A percentile compares a stretch with the other conserved stretches of the same genome.
These are phyloP conservation scores for Temnothorax ravouxi DNA, from an alignment of 2,888 invertebrate species.

Conservation along the genomic window DNA sequence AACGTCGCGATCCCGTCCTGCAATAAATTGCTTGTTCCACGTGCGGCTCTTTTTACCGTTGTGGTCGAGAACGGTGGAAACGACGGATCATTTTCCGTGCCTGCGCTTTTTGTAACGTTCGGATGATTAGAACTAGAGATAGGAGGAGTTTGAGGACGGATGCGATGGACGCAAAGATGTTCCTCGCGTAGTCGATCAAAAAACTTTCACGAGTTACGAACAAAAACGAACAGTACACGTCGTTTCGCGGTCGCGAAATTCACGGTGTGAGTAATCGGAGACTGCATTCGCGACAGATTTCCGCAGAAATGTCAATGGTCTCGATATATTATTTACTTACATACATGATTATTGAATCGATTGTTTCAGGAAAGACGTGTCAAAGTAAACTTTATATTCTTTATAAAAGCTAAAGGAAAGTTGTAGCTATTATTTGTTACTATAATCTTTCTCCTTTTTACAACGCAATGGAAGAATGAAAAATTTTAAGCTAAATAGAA, in stretches of 20 bases:
- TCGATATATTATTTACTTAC: background rate
- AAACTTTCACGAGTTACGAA: constrained; percentile 16
- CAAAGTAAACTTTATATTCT: background rate
- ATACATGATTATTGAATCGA: background rate
- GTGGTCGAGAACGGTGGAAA: constrained; percentile 21
- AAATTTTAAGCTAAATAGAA: background rate
- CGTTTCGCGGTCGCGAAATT: constrained; percentile 23
- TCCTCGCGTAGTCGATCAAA: background rate
- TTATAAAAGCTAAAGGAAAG: background rate
- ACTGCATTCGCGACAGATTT: background rate
- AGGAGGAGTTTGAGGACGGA: constrained; percentile 53
- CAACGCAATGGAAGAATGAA: background rate
- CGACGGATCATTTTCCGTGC: constrained; percentile 66
- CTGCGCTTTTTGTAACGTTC: constrained; percentile 64
- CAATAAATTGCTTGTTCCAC: constrained; percentile 71
- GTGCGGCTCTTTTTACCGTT: constrained; percentile 13
- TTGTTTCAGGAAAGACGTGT: background rate
- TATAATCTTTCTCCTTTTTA: background rate
- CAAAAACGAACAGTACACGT: constrained; percentile 5
- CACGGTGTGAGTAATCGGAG: constrained; percentile 1
- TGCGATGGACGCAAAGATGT: constrained; percentile 51
- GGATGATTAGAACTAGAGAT: constrained; percentile 62
- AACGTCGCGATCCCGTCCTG: constrained; percentile 66
- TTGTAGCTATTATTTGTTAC: background rate
- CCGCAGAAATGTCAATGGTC: background rate